Evolutionary conservation across 1,140 invertebrate species (phyloP), one percentile per base, ranked within the genome.

Genomic region (Bilobella aurantiaca): DNA sequence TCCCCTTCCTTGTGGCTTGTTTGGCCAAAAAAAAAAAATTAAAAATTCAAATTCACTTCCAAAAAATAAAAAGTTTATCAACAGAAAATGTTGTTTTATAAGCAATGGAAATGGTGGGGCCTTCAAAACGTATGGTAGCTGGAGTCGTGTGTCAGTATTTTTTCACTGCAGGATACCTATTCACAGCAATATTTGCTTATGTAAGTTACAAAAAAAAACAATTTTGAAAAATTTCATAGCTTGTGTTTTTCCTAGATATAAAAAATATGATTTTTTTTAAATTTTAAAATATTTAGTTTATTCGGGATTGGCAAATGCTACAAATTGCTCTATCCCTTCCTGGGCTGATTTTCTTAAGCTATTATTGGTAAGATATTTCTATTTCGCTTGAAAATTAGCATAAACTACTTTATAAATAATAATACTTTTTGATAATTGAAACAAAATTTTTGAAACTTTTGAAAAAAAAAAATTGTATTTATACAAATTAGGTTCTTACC

Each of bases 81-180:
- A 42, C 56, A 2, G 56, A 34, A 58, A 29, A 32, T 30, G 67
- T 46, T 59, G 63, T 66, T 70, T 63, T 80, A 80, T 42, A 71
- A 88, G 89, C 87, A 63, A 81, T 91, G 75, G 90, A 93, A 79
- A 88, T 89, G 84, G 87, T 91, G 18, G 87, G 88, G 1, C 85
- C 87, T 0, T 79, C 80, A 42, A 87, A 86, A 74, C 81, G 90
- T 56, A 81, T 86, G 46, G 79, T 88, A 49, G 86, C 87, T 58
- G 89, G 88, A 18, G 84, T 89, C 49, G 84, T 86, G 3, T 84
- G 83, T 71, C 86, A 88, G 78, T 82, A 87, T 77, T 89, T 89
- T 75, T 92, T 91, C 77, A 87, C 87, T 0, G 73, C 83, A 28
- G 89, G 89, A 31, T 87, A 87, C 63, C 83, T 90, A 74, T 76